phyloP scores from a whole-genome alignment of 2,797 vertebrate species.

The Eutrigla gurnardus region DNA sequence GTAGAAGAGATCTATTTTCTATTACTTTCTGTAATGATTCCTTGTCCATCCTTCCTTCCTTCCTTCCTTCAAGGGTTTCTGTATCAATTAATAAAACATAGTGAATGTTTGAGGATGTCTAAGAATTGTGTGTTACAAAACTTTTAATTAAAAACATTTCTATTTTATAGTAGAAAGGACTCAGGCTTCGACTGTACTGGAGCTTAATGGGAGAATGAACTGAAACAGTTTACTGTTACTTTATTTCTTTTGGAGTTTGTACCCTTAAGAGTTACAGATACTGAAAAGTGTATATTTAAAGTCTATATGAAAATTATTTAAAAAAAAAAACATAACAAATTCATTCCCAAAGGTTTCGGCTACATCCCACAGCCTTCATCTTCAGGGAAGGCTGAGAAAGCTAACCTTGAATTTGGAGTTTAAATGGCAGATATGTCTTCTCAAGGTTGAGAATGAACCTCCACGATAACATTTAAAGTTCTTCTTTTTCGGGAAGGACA shows the following conservation, averaged over 20 bases:
- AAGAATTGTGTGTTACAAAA: neutral
- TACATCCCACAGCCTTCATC: neutral
- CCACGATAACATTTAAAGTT: neutral
- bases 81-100: slow-evolving; percentile 9
- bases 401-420: neutral
- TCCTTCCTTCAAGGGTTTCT: slow-evolving; percentile 10
- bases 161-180: neutral
- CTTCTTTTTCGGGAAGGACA: neutral
- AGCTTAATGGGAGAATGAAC: neutral
- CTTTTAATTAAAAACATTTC: slow-evolving; percentile 4
- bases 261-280: neutral
- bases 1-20: neutral
- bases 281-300: neutral
- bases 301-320: neutral
- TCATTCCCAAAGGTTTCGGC: neutral
- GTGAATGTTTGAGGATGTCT: neutral
- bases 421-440: neutral
- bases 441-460: neutral
- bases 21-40: neutral
- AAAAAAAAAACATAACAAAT: neutral
- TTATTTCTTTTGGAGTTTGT: slow-evolving; percentile 6
- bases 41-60: neutral
- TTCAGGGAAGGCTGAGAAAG: neutral
- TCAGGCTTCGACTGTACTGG: neutral
- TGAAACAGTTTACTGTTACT: neutral